Percentiles rank a stretch among this genome's conserved stretches.
Conservation (phyloP, 2,888 invertebrate genomes). For the Erebia palarica region DNA sequence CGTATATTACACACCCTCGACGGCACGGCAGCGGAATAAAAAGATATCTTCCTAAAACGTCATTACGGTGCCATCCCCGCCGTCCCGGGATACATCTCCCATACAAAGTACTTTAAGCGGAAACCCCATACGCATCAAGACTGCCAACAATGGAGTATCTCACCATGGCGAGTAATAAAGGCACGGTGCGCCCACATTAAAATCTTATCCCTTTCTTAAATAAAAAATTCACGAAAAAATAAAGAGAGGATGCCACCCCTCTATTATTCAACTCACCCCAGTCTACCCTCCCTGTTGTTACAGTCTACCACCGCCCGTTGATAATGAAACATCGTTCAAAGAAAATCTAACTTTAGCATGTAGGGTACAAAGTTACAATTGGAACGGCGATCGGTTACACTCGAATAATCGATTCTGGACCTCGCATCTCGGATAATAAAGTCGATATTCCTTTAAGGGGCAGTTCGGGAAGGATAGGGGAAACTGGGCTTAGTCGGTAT, state of each 20-base stretch:
- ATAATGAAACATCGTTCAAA: conserved; percentile 58
- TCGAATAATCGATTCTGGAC: conserved; percentile 48
- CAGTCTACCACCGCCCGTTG: conserved; percentile 49
- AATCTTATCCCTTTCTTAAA: conserved; percentile 83
- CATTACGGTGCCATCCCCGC: conserved; percentile 60
- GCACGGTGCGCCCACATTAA: conserved; percentile 78
- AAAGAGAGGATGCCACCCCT: conserved; percentile 74
- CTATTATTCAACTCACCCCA: conserved; percentile 73
- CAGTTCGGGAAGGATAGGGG: conserved; percentile 52
- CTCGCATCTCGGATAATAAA: conserved; percentile 53
- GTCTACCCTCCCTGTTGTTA: conserved; percentile 49
- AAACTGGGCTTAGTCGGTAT: conserved; percentile 62
- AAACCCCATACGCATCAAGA: conserved; percentile 77
- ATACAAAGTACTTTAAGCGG: conserved; percentile 79
- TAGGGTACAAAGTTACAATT: conserved; percentile 69
- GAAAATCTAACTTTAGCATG: conserved; percentile 70
- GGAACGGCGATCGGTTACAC: conserved; percentile 49
- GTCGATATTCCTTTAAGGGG: conserved; percentile 58
- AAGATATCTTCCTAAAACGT: conserved; percentile 65
- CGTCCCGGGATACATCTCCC: conserved; percentile 60
- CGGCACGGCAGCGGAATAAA: conserved; percentile 51
- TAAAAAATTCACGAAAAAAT: conserved; percentile 83
- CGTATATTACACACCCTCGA: conserved; percentile 46
- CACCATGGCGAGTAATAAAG: conserved; percentile 79
- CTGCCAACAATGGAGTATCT: conserved; percentile 73